Evolutionary conservation across 2,113 vertebrate genomes (phyloP).

Genomic region (Ivindomyrus marchei): DNA sequence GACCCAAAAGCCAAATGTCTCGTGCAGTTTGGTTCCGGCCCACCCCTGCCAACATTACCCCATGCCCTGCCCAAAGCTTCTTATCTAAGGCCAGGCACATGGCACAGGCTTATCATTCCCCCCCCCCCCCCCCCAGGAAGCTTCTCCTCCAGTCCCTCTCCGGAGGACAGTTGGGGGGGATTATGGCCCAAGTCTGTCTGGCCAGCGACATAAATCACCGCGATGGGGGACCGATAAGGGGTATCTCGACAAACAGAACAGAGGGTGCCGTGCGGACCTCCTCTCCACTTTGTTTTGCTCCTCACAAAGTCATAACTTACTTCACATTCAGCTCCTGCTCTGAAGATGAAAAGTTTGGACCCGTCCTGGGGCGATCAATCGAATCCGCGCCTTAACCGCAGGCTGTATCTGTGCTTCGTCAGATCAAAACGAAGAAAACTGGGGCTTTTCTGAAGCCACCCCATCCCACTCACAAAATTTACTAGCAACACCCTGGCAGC

Average conservation of each 20-base stretch:
- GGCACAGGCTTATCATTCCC: constrained; percentile 14
- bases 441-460: background rate
- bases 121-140: constrained; percentile 22
- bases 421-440: constrained; percentile 1
- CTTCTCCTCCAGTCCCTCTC: constrained; percentile 29
- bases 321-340: constrained; percentile 37
- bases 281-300: background rate
- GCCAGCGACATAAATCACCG: constrained; percentile 48
- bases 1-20: background rate
- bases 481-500: too few species aligned
- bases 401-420: constrained; percentile 18
- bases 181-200: constrained; percentile 35
- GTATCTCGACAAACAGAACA: constrained; percentile 35
- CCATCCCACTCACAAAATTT: background rate
- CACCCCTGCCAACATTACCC: background rate
- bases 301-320: constrained; percentile 23
- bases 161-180: constrained; percentile 40
- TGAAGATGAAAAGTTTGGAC: constrained; percentile 24
- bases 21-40: background rate
- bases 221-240: constrained; percentile 43
- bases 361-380: constrained; percentile 29
- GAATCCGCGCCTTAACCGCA: constrained; percentile 33
- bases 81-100: constrained; percentile 30
- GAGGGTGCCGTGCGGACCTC: constrained; percentile 20
- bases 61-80: constrained; percentile 14